phyloP scores from a whole-genome alignment of 2,797 vertebrate species.

The Bothrops alternatus region DNA sequence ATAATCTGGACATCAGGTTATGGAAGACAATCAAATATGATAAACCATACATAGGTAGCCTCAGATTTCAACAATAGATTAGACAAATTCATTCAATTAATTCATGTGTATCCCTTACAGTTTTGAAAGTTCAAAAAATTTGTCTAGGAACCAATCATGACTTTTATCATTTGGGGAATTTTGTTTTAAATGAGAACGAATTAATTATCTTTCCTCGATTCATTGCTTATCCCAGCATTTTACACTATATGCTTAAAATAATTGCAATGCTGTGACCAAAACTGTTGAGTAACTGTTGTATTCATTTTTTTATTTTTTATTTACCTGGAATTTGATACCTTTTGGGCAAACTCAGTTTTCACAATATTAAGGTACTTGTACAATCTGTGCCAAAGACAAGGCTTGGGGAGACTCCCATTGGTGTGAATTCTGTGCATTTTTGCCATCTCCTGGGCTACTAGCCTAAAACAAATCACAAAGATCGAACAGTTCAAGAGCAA shows the following conservation, averaged over 20 bases:
- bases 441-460: conserved; percentile 92
- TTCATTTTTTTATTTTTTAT: conserved; percentile 62
- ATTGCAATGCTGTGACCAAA: background rate
- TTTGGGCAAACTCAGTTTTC: conserved; percentile 85
- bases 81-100: background rate
- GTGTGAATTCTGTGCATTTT: conserved; percentile 91
- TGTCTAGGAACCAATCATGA: background rate
- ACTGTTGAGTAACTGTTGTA: conserved; percentile 33
- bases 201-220: background rate
- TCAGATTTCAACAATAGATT: background rate
- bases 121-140: background rate
- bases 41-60: background rate
- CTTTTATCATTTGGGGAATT: conserved; percentile 1
- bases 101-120: background rate
- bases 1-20: background rate
- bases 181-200: background rate
- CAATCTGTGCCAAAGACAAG: conserved; percentile 93
- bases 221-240: background rate
- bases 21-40: background rate
- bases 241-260: background rate
- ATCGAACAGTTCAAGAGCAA: fast-evolving
- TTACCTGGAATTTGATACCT: conserved; percentile 85
- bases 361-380: conserved; percentile 87
- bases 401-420: conserved; percentile 91
- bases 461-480: conserved; percentile 64